phyloP scores from a whole-genome alignment of 1,140 invertebrate species.

The Aradophagus sp. region DNA sequence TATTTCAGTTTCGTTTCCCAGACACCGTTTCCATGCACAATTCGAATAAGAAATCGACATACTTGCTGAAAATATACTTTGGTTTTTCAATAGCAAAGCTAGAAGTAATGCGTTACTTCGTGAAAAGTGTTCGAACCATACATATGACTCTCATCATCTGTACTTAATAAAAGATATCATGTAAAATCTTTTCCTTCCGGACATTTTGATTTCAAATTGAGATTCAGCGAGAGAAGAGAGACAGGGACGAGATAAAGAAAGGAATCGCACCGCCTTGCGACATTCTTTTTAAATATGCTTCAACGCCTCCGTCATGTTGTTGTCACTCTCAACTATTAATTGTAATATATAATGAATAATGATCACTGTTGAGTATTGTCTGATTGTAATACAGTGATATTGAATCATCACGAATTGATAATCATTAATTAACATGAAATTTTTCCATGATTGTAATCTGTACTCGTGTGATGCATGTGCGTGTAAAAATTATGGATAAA shows the following conservation, averaged over 20 bases:
- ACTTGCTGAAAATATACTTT: slow-evolving; percentile 43
- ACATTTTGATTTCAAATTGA: slow-evolving; percentile 34
- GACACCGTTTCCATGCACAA: slow-evolving; percentile 30
- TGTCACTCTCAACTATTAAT: slow-evolving; percentile 75
- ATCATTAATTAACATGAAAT: slow-evolving; percentile 75
- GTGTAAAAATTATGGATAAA: slow-evolving; percentile 51
- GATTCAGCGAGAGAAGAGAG: slow-evolving; percentile 23
- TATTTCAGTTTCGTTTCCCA: slow-evolving; percentile 24
- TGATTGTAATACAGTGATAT: slow-evolving; percentile 77
- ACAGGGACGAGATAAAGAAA: slow-evolving; percentile 32
- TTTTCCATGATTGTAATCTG: slow-evolving; percentile 72
- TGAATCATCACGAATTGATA: slow-evolving; percentile 76
- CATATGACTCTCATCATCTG: slow-evolving; percentile 57
- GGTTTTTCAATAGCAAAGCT: slow-evolving; percentile 36
- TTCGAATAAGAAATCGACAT: slow-evolving; percentile 45
- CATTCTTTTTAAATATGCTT: slow-evolving; percentile 67
- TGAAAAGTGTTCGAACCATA: slow-evolving; percentile 60
- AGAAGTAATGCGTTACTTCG: slow-evolving; percentile 51
- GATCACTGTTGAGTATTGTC: slow-evolving; percentile 76
- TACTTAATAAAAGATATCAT: slow-evolving; percentile 56
- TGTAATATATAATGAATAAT: slow-evolving; percentile 76
- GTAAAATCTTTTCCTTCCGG: slow-evolving; percentile 50
- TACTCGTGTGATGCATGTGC: slow-evolving; percentile 65
- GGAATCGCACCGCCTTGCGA: slow-evolving; percentile 57
- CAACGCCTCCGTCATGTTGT: slow-evolving; percentile 76